Evolutionary conservation across 2,888 invertebrate species (phyloP).

Genomic region (Scrobipalpa costella): DNA sequence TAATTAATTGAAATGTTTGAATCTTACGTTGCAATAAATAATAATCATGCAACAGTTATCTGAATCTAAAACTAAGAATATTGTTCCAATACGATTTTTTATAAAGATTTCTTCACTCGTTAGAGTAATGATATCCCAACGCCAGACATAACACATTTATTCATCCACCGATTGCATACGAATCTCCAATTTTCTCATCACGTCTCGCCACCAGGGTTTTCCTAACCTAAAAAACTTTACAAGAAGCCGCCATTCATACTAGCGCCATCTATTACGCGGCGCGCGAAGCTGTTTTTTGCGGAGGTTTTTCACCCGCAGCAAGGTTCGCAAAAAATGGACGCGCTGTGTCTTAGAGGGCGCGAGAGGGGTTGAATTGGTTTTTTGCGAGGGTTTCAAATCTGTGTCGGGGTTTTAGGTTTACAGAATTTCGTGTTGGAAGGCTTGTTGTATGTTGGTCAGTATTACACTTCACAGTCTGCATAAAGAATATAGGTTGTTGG

Average conservation of each 20-base stretch:
- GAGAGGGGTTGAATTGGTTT: constrained; percentile 26
- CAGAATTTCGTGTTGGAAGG: neutral
- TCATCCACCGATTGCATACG: neutral
- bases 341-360: constrained; percentile 54
- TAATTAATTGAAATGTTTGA: no score
- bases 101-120: neutral
- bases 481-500: neutral
- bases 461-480: no score
- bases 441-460: neutral
- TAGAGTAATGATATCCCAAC: neutral
- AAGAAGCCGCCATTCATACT: constrained; percentile 35
- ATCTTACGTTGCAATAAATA: no score
- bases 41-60: no score
- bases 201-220: constrained; percentile 26
- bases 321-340: constrained; percentile 41
- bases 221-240: constrained; percentile 15
- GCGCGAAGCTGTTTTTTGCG: constrained; percentile 53
- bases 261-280: constrained; percentile 54
- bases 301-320: constrained; percentile 43
- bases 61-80: no score
- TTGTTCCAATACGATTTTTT: no score
- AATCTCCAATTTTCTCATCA: constrained; percentile 3
- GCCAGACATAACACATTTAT: neutral
- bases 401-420: neutral
- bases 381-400: constrained; percentile 15